Conservation (phyloP, 2,113 vertebrate genomes). For the Pluvianellus socialis region DNA sequence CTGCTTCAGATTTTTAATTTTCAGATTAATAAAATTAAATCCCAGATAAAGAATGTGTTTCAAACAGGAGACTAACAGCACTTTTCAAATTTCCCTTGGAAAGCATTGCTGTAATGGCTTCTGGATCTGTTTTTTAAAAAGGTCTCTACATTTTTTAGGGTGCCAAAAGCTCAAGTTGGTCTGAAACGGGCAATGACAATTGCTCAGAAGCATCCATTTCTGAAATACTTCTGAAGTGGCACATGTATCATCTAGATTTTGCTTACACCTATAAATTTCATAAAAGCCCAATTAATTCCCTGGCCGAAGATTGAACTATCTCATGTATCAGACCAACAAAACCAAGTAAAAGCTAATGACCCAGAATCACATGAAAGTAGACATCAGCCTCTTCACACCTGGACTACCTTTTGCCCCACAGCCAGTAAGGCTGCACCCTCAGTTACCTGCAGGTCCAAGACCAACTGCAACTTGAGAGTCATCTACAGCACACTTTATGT, state of each 20-base stretch:
- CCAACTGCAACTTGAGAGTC: neutral
- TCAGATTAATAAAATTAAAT: slow-evolving; percentile 48
- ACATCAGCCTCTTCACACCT: neutral
- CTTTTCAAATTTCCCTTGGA: slow-evolving; percentile 7
- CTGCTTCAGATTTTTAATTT: slow-evolving; percentile 8
- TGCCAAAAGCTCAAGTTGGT: neutral
- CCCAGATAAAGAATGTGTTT: slow-evolving; percentile 36
- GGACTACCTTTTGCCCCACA: neutral
- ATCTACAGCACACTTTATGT: neutral
- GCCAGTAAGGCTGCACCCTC: neutral
- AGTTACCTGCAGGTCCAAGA: neutral
- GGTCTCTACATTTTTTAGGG: neutral
- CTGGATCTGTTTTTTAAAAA: neutral
- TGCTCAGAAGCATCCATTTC: neutral
- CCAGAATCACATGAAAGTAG: neutral
- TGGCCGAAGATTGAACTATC: neutral
- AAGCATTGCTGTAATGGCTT: neutral
- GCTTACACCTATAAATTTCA: neutral
- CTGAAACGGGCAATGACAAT: neutral
- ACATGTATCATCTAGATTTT: neutral
- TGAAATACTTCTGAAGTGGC: slow-evolving; percentile 13
- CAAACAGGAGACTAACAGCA: neutral
- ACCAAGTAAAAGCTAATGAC: neutral
- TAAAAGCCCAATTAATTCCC: neutral
- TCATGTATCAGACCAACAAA: neutral